These are phyloP conservation scores for Dryocosmus kuriphilus DNA, from an alignment of 2,888 invertebrate species.

Conservation along the genomic window DNA sequence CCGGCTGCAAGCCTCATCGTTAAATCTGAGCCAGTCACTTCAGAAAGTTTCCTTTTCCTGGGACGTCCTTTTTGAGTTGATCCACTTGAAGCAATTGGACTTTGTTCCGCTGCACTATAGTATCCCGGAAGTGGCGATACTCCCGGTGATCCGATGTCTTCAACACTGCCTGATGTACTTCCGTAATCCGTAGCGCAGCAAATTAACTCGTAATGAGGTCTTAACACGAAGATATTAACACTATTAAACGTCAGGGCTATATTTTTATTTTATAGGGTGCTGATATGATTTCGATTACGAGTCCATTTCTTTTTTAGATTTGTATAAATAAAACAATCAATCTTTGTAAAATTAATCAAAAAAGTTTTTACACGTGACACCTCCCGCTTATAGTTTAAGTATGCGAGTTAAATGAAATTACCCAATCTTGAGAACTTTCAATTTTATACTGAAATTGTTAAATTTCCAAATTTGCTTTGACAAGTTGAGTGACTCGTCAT, in stretches of 20 bases:
- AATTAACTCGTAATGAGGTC: slow-evolving; percentile 85
- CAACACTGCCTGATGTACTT: slow-evolving; percentile 82
- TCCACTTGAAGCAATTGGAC: slow-evolving; percentile 70
- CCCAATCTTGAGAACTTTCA: no score
- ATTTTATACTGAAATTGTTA: no score
- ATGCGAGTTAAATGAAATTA: no score
- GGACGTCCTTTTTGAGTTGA: slow-evolving; percentile 87
- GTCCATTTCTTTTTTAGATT: slow-evolving; percentile 6
- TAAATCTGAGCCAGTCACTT: slow-evolving; percentile 81
- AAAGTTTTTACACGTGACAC: no score
- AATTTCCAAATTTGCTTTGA: no score
- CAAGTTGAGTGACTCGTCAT: background rate
- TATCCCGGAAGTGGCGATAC: slow-evolving; percentile 83
- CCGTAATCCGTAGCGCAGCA: slow-evolving; percentile 79
- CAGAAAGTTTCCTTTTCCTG: slow-evolving; percentile 86
- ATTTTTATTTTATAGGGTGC: slow-evolving; percentile 60
- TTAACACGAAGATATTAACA: slow-evolving; percentile 64
- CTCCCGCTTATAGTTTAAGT: no score
- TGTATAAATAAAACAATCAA: no score
- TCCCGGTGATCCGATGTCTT: slow-evolving; percentile 80
- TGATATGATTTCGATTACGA: slow-evolving; percentile 55
- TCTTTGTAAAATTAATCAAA: no score
- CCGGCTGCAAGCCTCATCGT: slow-evolving; percentile 86
- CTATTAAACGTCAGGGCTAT: slow-evolving; percentile 64
- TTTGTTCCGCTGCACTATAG: slow-evolving; percentile 80